These are phyloP conservation scores for Molorchus minor DNA, from an alignment of 2,888 invertebrate species.

Conservation along the genomic window DNA sequence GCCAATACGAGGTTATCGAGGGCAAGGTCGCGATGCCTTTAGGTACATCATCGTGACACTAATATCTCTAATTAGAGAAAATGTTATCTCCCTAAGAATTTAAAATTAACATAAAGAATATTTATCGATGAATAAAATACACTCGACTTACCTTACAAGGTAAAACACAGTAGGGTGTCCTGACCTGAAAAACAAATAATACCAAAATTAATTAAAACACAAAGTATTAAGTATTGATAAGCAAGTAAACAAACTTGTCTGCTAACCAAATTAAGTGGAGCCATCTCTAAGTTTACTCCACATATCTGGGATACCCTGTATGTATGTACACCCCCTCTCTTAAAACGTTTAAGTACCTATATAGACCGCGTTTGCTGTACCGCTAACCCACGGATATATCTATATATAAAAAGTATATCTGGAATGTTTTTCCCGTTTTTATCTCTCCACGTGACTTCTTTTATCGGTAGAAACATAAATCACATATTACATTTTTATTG, in stretches of 20 bases:
- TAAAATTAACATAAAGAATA: neutral
- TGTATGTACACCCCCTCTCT: too few species aligned
- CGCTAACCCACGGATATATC: conserved; percentile 20
- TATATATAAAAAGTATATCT: conserved; percentile 18
- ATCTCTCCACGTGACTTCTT: conserved; percentile 9
- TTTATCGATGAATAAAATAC: neutral
- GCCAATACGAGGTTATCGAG: conserved; percentile 6
- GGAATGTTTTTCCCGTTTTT: conserved; percentile 14
- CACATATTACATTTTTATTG: conserved; percentile 16
- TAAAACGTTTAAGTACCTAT: too few species aligned
- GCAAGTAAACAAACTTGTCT: too few species aligned
- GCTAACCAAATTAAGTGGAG: too few species aligned
- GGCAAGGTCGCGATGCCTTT: neutral
- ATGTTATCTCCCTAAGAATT: neutral
- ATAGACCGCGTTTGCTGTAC: too few species aligned
- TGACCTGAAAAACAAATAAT: conserved; percentile 12
- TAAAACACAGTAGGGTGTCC: neutral
- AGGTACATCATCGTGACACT: too few species aligned
- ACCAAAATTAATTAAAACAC: conserved; percentile 1
- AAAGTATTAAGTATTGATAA: too few species aligned
- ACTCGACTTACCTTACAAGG: neutral
- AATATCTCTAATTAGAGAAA: too few species aligned
- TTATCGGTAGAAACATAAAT: conserved; percentile 20
- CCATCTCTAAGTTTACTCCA: too few species aligned
- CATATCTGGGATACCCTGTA: too few species aligned